These are phyloP conservation scores for Crotalus helleri DNA, from an alignment of 2,113 vertebrate genomes.

Conservation along the genomic window DNA sequence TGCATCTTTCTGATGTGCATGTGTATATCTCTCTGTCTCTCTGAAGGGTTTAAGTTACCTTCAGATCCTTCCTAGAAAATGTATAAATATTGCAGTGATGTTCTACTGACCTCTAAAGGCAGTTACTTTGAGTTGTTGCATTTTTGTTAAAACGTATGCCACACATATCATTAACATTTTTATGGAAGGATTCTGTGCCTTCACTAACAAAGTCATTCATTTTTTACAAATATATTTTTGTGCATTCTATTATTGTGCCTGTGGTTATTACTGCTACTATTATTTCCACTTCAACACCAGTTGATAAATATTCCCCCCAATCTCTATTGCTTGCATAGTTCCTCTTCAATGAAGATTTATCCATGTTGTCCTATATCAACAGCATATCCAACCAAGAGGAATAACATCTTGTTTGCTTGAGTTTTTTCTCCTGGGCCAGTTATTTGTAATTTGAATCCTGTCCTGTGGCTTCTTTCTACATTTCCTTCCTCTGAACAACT, in stretches of 20 bases:
- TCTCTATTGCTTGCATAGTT: background rate
- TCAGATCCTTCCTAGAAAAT: conserved; percentile 70
- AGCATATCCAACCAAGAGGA: background rate
- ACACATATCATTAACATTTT: conserved; percentile 23
- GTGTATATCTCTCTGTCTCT: conserved; percentile 42
- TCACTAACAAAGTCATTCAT: background rate
- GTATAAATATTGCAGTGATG: conserved; percentile 79
- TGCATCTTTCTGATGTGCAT: background rate
- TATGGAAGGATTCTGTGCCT: conserved; percentile 21
- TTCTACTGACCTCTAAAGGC: conserved; percentile 98
- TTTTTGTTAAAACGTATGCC: conserved; percentile 50
- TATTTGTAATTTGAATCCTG: background rate
- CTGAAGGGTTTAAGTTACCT: conserved; percentile 63
- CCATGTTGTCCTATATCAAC: background rate
- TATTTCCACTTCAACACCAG: background rate
- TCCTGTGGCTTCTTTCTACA: conserved; percentile 5
- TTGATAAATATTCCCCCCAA: fast-evolving
- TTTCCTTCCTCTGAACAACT: conserved; percentile 26
- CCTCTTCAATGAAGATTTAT: background rate
- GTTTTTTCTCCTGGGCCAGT: conserved; percentile 24
- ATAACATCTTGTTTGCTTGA: conserved; percentile 1
- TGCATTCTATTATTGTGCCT: background rate
- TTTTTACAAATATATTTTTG: background rate
- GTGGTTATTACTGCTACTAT: fast-evolving
- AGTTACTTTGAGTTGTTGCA: conserved; percentile 58